phyloP scores from a whole-genome alignment of 2,888 invertebrate genomes.

The Machimus rusticus region DNA sequence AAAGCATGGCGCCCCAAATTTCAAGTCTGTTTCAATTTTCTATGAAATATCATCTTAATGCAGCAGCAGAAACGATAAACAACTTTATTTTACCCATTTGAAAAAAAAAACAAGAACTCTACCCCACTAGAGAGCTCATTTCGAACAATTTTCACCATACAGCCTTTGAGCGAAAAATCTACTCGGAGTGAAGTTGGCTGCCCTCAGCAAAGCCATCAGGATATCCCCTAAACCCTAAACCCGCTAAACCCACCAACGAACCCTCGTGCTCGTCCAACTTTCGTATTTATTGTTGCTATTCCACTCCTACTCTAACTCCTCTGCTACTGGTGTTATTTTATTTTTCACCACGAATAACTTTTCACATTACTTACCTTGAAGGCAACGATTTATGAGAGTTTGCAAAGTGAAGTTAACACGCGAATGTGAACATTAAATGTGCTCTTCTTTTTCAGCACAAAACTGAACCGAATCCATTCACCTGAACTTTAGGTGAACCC shows the following conservation, averaged over 20 bases:
- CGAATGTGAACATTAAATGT: conserved; percentile 25
- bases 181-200: not conserved
- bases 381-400: conserved; percentile 34
- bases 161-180: not conserved
- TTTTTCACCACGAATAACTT: conserved; percentile 32
- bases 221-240: not conserved
- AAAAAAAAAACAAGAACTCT: not conserved
- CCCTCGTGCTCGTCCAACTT: not conserved
- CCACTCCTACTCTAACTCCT: not conserved
- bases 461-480: not conserved
- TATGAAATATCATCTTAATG: not conserved
- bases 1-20: not conserved
- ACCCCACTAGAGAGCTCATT: not conserved
- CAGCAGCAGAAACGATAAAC: not conserved
- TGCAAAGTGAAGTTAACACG: conserved; percentile 34
- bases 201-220: not conserved
- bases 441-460: not conserved
- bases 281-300: not conserved
- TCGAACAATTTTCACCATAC: not conserved
- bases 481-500: not conserved
- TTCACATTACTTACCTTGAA: conserved; percentile 27
- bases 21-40: not conserved
- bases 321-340: not conserved
- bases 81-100: not conserved
- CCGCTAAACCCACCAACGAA: not conserved